Conservation (phyloP, 1,140 invertebrate genomes). For the Drosophila rufa region DNA sequence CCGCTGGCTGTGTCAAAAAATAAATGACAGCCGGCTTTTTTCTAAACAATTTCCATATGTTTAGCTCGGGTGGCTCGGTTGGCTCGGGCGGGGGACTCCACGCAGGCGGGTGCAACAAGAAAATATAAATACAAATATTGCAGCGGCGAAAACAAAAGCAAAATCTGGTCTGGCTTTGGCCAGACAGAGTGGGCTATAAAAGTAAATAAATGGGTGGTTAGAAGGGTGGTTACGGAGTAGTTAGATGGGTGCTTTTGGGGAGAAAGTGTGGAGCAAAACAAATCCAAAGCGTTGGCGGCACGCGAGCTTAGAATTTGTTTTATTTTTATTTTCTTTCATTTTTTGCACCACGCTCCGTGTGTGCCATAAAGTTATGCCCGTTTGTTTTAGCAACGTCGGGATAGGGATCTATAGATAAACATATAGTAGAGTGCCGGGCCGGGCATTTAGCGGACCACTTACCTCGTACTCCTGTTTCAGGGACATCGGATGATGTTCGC, state of each 20-base stretch:
- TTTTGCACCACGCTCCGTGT: neutral
- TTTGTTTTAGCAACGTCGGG: constrained; percentile 31
- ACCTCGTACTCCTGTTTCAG: constrained; percentile 89
- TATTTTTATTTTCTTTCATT: constrained; percentile 13
- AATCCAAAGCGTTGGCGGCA: constrained; percentile 58
- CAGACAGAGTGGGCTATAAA: constrained; percentile 64
- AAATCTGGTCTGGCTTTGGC: constrained; percentile 33
- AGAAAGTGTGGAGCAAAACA: constrained; percentile 40
- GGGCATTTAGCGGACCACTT: constrained; percentile 57
- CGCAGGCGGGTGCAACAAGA: constrained; percentile 47
- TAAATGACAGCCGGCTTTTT: constrained; percentile 61
- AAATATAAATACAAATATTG: constrained; percentile 64
- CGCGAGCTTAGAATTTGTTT: constrained; percentile 79
- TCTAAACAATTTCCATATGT: constrained; percentile 72
- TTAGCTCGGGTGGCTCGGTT: constrained; percentile 39
- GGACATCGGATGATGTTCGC: constrained; percentile 85
- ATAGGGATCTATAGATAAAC: constrained; percentile 53
- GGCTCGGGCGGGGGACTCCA: neutral
- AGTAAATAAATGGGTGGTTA: constrained; percentile 59
- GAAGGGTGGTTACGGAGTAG: constrained; percentile 1
- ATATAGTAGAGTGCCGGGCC: neutral
- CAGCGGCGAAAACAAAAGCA: constrained; percentile 45
- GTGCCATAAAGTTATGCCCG: constrained; percentile 53
- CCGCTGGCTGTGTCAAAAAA: constrained; percentile 49
- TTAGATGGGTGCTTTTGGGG: neutral